phyloP scores from a whole-genome alignment of 2,797 vertebrate species.

The Myiotriccus ornatus region DNA sequence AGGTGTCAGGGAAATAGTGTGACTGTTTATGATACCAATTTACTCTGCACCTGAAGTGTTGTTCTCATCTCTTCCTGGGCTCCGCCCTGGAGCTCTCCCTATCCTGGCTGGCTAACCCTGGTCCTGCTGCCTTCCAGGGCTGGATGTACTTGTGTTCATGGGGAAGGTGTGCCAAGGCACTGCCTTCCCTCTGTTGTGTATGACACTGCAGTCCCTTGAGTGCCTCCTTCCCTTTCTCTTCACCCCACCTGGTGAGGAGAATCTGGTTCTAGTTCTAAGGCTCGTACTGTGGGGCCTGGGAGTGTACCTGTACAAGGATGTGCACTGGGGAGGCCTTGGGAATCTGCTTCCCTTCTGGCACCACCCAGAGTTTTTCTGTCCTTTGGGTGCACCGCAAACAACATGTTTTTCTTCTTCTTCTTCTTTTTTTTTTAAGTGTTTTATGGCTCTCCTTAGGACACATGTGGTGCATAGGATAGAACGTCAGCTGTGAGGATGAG shows the following conservation, averaged over 20 bases:
- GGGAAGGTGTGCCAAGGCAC: not conserved
- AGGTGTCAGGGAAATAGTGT: not conserved
- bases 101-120: not conserved
- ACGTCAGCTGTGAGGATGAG: not conserved
- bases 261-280: not conserved
- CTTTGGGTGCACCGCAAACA: not conserved
- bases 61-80: not conserved
- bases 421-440: not conserved
- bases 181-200: not conserved
- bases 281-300: accelerated
- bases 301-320: accelerated
- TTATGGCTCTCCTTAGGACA: not conserved
- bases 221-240: not conserved
- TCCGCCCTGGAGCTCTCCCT: not conserved
- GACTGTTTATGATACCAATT: not conserved
- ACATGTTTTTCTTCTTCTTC: not conserved
- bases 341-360: not conserved
- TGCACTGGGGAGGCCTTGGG: not conserved
- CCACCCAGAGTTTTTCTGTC: not conserved
- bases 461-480: not conserved
- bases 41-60: not conserved
- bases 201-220: not conserved
- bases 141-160: not conserved
- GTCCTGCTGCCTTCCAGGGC: not conserved
- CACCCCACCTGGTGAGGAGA: not conserved